Conservation (phyloP, 2,113 vertebrate genomes). For the Excalfactoria chinensis region DNA sequence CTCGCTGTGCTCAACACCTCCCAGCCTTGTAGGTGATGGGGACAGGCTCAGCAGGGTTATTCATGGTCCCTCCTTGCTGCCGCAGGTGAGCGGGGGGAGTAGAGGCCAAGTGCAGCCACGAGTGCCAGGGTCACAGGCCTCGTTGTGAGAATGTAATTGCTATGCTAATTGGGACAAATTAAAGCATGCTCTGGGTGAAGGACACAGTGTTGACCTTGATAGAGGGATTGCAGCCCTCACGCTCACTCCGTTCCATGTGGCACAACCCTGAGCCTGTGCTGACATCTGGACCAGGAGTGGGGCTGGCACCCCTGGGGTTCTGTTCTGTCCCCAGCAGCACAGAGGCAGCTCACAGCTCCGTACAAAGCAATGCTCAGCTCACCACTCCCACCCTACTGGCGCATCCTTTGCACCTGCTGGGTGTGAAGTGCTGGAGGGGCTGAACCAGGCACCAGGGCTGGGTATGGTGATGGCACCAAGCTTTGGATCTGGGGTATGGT, state of each 20-base stretch:
- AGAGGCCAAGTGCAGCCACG: not conserved
- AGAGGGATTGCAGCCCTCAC: not conserved
- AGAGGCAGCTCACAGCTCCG: not conserved
- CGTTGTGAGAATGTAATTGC: conserved; percentile 44
- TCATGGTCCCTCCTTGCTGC: not conserved
- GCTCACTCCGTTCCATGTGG: not conserved
- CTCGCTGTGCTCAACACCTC: not conserved
- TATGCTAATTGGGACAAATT: conserved; percentile 49
- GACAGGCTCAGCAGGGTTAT: accelerated
- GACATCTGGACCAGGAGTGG: not conserved
- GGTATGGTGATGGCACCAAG: no score
- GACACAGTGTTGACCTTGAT: not conserved
- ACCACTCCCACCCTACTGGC: not conserved
- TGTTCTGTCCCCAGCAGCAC: not conserved
- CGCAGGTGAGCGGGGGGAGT: not conserved
- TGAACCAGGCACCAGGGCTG: no score
- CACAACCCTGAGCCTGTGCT: not conserved
- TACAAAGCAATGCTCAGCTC: accelerated
- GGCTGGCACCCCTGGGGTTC: not conserved
- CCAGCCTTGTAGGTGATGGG: not conserved
- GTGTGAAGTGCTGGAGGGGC: accelerated
- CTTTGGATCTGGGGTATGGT: no score
- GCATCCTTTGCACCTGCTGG: not conserved
- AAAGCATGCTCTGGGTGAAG: not conserved
- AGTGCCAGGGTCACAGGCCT: conserved; percentile 46